Base-by-base conservation (phyloP, 1,140 invertebrate genomes). In the Drosophila equinoxialis region DNA sequence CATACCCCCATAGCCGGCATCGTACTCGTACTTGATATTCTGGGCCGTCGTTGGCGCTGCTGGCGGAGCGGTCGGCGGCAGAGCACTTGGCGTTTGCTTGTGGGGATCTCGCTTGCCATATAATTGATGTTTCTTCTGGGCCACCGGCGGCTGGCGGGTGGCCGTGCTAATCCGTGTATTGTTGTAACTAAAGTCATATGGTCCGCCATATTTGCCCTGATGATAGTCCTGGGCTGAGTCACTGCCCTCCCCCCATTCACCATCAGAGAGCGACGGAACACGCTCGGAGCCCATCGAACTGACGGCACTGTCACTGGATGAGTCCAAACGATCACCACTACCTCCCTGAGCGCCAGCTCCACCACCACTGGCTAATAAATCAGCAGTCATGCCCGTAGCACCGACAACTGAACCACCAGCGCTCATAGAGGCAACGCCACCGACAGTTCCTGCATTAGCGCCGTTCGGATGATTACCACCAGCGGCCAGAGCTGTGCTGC, bases 51-150 rank as follows among this genome's bases (percentile, higher is more conserved):
- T 30, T 30, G 75, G 69, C 5, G 71, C 68, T 13, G 68, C 72
- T 14, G 85, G 67, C 1, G 84, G 68, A 3, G 57, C 78, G 17
- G 85, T 65, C 2, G 66, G 60, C 6, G 73, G 71, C 64, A 77
- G 20, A 33, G 67, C 77, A 35, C 64, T 76, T 7, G 89, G 81
- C 1, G 74, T 72, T 37, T 91, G 90, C 67, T 92, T 96, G 91
- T 97, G 96, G 76, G 96, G 95, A 89, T 96, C 96, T 74, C 97
- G 92, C 87, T 97, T 97, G 11, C 96, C 97, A 90, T 97, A 98
- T 95, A 98, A 95, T 77, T 98, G 97, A 92, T 98, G 96, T 91
- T 98, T 98, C 93, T 98, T 98, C 91, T 97, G 96, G 1, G 96
- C 95, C n/a, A 97, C 95, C 45, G 96, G 94, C 75, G 95, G 93